phyloP scores from a whole-genome alignment of 2,797 vertebrate genomes.

The Squalus acanthias region DNA sequence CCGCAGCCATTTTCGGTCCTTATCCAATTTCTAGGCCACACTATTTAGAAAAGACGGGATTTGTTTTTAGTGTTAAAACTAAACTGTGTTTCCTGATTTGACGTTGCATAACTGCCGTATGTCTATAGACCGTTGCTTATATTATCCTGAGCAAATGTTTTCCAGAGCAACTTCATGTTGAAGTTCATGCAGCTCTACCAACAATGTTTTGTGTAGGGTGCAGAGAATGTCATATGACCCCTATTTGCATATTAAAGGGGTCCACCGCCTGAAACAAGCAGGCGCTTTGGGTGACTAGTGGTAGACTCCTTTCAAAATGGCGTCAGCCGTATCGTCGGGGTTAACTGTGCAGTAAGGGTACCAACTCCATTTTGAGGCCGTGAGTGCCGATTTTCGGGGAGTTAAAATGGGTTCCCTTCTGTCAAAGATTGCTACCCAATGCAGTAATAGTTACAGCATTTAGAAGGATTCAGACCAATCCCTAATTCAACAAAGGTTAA shows the following conservation, averaged over 20 bases:
- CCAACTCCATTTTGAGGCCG: neutral
- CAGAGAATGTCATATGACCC: neutral
- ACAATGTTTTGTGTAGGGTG: neutral
- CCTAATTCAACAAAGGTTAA: neutral
- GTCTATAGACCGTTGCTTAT: neutral
- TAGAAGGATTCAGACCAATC: neutral
- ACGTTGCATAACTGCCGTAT: neutral
- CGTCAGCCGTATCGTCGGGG: neutral
- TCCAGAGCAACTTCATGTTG: neutral
- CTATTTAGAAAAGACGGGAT: neutral
- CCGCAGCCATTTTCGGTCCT: too few relatives aligned
- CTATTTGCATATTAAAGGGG: neutral
- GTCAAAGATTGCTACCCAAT: neutral
- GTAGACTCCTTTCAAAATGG: neutral
- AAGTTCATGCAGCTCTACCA: neutral
- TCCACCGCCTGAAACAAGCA: neutral
- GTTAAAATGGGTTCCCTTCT: neutral
- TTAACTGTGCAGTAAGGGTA: neutral
- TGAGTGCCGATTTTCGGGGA: neutral
- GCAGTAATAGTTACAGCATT: neutral
- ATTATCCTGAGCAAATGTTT: neutral
- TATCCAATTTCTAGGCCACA: neutral
- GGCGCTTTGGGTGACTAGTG: neutral
- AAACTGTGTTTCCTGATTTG: neutral
- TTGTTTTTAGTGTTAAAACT: slow-evolving; percentile 11